phyloP scores from a whole-genome alignment of 2,888 invertebrate genomes.

The Hydraecia micacea region DNA sequence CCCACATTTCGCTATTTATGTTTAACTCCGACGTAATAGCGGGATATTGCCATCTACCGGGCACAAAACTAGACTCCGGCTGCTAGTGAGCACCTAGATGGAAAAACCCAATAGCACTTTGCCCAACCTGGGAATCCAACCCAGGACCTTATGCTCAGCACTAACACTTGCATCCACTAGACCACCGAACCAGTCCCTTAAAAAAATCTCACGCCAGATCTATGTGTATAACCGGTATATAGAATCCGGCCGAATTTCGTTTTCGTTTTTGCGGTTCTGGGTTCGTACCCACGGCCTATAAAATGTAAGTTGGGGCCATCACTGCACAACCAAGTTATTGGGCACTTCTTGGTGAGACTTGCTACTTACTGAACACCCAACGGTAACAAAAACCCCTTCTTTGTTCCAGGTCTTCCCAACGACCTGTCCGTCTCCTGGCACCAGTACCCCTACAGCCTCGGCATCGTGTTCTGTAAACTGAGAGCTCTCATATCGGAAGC shows the following conservation, averaged over 20 bases:
- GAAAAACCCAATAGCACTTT: too few relatives aligned
- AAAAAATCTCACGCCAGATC: background rate
- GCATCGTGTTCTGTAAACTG: conserved; percentile 94
- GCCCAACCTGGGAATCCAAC: too few relatives aligned
- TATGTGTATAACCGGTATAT: background rate
- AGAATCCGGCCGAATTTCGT: background rate
- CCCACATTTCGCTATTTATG: too few relatives aligned
- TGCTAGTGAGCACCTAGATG: too few relatives aligned
- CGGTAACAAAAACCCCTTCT: background rate
- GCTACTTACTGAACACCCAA: background rate
- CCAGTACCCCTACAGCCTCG: conserved; percentile 96
- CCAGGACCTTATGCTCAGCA: too few relatives aligned
- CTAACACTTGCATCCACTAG: too few relatives aligned
- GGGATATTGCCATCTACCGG: too few relatives aligned
- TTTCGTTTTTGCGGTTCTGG: background rate
- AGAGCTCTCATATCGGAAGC: conserved; percentile 96
- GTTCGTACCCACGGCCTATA: too few relatives aligned
- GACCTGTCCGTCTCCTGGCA: conserved; percentile 96
- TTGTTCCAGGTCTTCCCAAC: conserved; percentile 94
- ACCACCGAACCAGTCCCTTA: background rate
- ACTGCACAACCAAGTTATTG: background rate
- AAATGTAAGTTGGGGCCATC: too few relatives aligned
- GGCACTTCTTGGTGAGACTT: background rate
- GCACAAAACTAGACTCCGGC: too few relatives aligned
- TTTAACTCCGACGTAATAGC: too few relatives aligned